Percentiles rank a stretch among this genome's conserved stretches.
Conservation (phyloP, 1,140 invertebrate species). For the Tribolium madens region DNA sequence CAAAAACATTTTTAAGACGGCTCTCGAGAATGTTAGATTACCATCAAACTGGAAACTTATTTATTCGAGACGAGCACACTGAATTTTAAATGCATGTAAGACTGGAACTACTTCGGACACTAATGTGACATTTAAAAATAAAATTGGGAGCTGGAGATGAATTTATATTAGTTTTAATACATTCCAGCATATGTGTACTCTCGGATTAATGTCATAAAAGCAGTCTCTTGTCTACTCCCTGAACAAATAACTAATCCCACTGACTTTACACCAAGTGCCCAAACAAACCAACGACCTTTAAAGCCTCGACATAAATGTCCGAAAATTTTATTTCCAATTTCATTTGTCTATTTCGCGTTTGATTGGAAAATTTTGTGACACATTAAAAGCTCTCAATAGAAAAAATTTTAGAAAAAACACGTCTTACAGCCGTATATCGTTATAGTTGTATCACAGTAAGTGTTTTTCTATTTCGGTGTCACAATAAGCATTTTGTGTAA, state of each 20-base stretch:
- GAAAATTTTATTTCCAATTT: no score
- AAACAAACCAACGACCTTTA: no score
- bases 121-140: slow-evolving; percentile 37
- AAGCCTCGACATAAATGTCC: no score
- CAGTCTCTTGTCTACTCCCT: background rate
- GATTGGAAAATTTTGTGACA: no score
- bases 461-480: no score
- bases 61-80: slow-evolving; percentile 4
- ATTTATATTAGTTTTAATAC: slow-evolving; percentile 27
- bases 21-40: background rate
- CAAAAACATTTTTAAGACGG: background rate
- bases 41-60: slow-evolving; percentile 4
- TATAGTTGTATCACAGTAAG: no score
- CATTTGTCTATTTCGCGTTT: no score
- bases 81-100: slow-evolving; percentile 22
- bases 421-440: no score
- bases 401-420: no score
- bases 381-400: no score
- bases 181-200: background rate
- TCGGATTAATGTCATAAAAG: background rate
- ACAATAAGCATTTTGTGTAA: no score
- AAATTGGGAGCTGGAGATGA: slow-evolving; percentile 17
- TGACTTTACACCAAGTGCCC: no score
- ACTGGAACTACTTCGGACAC: slow-evolving; percentile 17
- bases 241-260: background rate